phyloP scores from a whole-genome alignment of 2,113 vertebrate genomes.

The Ceuthmochares aereus region DNA sequence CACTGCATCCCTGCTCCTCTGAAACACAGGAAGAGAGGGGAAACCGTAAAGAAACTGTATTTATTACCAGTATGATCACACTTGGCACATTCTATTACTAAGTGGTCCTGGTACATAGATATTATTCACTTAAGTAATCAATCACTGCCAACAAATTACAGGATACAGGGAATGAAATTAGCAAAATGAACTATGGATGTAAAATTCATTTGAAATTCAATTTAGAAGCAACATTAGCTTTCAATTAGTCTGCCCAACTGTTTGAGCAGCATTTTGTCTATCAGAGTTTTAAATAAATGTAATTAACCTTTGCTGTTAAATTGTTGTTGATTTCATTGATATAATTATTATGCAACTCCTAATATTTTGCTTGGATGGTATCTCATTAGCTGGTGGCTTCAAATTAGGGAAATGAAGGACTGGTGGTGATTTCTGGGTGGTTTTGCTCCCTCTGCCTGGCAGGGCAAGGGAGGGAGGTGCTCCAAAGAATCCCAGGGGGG shows the following conservation, averaged over 20 bases:
- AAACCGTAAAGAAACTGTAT: neutral
- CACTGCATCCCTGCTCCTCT: neutral
- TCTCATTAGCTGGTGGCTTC: neutral
- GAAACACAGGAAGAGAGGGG: neutral
- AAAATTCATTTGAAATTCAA: conserved; percentile 75
- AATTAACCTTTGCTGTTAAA: conserved; percentile 60
- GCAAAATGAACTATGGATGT: conserved; percentile 63
- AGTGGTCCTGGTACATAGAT: conserved; percentile 48
- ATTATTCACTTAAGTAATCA: conserved; percentile 73
- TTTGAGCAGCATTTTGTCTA: conserved; percentile 28
- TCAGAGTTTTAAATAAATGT: conserved; percentile 1
- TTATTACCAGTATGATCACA: neutral
- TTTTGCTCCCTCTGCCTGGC: neutral
- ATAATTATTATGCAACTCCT: neutral
- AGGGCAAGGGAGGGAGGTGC: neutral
- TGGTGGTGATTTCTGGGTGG: neutral
- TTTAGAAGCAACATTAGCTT: conserved; percentile 63
- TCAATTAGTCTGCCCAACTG: conserved; percentile 64
- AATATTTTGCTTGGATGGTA: neutral
- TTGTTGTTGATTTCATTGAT: neutral
- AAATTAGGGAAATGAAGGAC: neutral
- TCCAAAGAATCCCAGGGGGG: neutral
- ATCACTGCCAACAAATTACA: conserved; percentile 74
- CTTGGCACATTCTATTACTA: conserved; percentile 2
- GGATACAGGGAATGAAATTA: conserved; percentile 67